phyloP scores from a whole-genome alignment of 2,797 vertebrate species.

The Propithecus perrieri region DNA sequence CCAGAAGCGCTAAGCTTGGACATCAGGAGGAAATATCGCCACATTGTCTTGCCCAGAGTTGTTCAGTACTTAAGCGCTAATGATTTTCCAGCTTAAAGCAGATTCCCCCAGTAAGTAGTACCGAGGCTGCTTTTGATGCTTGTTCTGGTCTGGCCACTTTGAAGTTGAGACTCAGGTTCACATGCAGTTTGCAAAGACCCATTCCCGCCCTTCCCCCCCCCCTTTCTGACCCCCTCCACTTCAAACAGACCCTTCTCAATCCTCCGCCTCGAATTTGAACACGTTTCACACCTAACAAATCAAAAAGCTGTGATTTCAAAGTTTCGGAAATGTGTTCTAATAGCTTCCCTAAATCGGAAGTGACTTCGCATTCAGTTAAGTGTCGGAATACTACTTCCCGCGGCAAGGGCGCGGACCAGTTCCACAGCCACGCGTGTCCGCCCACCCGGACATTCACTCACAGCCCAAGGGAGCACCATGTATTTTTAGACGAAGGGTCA shows the following conservation, averaged over 20 bases:
- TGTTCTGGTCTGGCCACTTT: neutral
- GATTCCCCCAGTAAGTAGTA: neutral
- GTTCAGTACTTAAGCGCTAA: neutral
- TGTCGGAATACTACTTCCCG: no score
- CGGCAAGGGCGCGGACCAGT: neutral
- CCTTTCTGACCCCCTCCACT: no score
- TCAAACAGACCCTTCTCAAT: neutral
- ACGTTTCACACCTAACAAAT: neutral
- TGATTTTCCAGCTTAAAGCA: neutral
- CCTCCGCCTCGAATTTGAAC: neutral
- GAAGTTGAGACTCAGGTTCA: neutral
- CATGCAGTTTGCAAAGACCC: neutral
- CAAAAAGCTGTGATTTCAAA: neutral
- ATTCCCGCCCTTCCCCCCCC: neutral
- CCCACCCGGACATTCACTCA: neutral
- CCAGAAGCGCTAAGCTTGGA: neutral
- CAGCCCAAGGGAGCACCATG: neutral
- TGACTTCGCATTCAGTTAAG: neutral
- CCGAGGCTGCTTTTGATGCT: neutral
- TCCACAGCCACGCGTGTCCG: neutral
- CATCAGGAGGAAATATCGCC: neutral
- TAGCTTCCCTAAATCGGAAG: neutral
- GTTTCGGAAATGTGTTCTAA: conserved; percentile 26
- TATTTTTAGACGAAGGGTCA: neutral
- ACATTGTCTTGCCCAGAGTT: neutral